Conservation (phyloP, 2,888 invertebrate genomes). For the Chrysolina haemoptera region DNA sequence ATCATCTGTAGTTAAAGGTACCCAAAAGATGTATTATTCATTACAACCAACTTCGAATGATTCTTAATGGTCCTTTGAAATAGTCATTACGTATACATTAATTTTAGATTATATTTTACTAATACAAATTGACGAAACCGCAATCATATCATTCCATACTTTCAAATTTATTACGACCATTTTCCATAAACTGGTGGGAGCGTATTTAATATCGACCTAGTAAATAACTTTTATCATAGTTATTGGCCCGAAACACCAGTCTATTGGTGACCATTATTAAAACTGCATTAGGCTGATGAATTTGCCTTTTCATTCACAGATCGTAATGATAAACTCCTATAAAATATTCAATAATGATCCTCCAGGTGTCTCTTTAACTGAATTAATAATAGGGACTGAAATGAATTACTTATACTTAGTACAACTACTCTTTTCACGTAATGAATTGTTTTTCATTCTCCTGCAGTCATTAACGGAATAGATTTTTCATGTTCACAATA, state of each 20-base stretch:
- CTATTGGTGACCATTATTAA: constrained; percentile 27
- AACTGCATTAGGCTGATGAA: constrained; percentile 30
- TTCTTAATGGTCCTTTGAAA: too few species aligned
- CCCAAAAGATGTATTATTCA: too few species aligned
- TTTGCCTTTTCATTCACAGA: constrained; percentile 24
- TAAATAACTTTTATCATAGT: constrained; percentile 18
- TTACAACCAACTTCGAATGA: too few species aligned
- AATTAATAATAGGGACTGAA: constrained; percentile 35
- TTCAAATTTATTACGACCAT: background rate
- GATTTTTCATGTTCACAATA: constrained; percentile 15
- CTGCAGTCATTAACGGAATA: constrained; percentile 2
- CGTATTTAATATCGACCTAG: constrained; percentile 21
- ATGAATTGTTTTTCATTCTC: constrained; percentile 23
- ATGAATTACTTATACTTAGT: constrained; percentile 10
- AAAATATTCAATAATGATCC: constrained; percentile 52
- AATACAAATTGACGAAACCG: background rate
- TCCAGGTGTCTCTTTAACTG: constrained; percentile 43
- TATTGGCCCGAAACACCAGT: constrained; percentile 19
- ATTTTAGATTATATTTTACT: too few species aligned
- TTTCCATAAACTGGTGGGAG: constrained; percentile 10
- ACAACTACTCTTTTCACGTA: constrained; percentile 16
- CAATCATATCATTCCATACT: background rate
- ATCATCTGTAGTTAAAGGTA: too few species aligned
- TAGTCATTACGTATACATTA: too few species aligned
- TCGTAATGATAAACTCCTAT: constrained; percentile 34